Conservation (phyloP, 2,113 vertebrate species). For the Tyrannus savana region DNA sequence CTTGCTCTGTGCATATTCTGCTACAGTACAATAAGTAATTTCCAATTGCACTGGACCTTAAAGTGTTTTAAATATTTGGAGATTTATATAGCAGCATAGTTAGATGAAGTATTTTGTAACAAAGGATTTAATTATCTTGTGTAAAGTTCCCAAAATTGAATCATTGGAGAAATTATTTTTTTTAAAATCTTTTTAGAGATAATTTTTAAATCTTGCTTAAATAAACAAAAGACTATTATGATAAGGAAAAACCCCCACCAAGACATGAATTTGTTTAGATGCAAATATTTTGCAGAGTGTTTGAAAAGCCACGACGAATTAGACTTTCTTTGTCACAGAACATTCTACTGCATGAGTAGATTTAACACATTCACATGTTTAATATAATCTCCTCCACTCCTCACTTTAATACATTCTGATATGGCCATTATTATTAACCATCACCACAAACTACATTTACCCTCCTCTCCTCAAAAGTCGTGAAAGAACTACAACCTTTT, state of each 20-base stretch:
- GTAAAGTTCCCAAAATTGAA: conserved; percentile 34
- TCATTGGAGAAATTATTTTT: conserved; percentile 40
- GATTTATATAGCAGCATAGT: conserved; percentile 23
- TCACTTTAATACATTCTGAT: conserved; percentile 15
- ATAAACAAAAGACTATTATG: not conserved
- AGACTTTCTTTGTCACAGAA: not conserved
- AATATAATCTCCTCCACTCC: not conserved
- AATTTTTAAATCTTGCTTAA: not conserved
- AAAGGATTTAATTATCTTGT: conserved; percentile 53
- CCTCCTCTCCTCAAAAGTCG: not conserved
- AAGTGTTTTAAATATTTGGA: conserved; percentile 56
- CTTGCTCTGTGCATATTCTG: not conserved
- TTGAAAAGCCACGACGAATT: not conserved
- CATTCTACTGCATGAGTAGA: not conserved
- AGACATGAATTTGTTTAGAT: not conserved
- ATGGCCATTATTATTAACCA: not conserved
- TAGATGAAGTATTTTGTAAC: conserved; percentile 31
- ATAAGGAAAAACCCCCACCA: not conserved
- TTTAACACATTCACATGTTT: conserved; percentile 6
- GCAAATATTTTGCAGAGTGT: not conserved
- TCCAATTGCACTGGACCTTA: conserved; percentile 55
- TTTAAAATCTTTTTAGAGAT: not conserved
- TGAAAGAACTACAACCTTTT: not conserved
- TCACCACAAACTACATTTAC: not conserved
- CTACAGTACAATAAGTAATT: conserved; percentile 40